Evolutionary conservation across 1,140 invertebrate genomes (phyloP), one percentile per base, ranked within the genome.

Genomic region (Drosophila melanogaster): DNA sequence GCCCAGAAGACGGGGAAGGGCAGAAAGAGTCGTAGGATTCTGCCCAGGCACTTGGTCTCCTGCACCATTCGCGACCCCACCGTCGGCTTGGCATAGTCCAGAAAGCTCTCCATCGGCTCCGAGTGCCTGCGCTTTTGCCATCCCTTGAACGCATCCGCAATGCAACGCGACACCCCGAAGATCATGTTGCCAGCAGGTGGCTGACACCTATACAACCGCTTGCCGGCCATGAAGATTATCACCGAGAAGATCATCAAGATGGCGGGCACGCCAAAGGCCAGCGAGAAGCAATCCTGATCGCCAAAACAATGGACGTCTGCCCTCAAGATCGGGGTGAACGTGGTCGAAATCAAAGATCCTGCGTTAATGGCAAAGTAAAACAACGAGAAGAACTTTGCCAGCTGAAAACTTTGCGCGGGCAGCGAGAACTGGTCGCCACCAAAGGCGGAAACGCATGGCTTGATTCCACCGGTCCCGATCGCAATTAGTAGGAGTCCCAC

Each of bases 381-480:
- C 0, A 98, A 92, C 0, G 97, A 98, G 92, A 99, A 99, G 93
- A 98, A 99, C 58, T 95, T 95, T 1, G 95, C 94, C 41, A 98
- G 92, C 85, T 98, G 95, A 65, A 92, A 92, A 81, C 95, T 95
- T 92, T 96, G 97, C 81, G 96, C 94, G 0, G 97, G 72, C 53
- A 76, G 17, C 8, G 61, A 33, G 92, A 98, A 98, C 93, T 99
- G 99, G 93, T 99, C 98, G 1, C 98, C 99, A 19, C 99, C 99
- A 93, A 99, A 99, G 0, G 98, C 97, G 0, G 97, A 95, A 0
- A 99, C 98, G 91, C 98, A 99, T 0, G 99, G 98, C 91, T 99
- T 99, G 85, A 99, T 99, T 0, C 98, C 98, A 1, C 98, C 99
- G 0, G 97, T 98, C 1, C 98, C 98, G 10, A 98, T 64, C 2